Percentiles rank a stretch among this genome's conserved stretches.
Evolutionary conservation across 2,113 vertebrate species (phyloP).

Genomic region (Pseudorasbora parva): DNA sequence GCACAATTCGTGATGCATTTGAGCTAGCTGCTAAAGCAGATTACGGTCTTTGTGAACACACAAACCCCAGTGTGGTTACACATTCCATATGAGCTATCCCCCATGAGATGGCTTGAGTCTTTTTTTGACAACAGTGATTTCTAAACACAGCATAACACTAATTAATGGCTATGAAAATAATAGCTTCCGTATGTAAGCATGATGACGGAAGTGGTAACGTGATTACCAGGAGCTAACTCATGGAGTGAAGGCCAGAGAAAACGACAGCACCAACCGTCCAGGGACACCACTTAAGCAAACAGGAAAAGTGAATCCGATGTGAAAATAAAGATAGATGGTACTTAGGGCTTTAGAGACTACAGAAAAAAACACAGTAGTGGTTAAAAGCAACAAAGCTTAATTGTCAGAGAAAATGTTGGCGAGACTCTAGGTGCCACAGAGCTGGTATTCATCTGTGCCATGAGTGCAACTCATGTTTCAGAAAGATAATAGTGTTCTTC

Average conservation of each 20-base stretch:
- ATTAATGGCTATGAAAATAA: slow-evolving; percentile 62
- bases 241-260: slow-evolving; percentile 58
- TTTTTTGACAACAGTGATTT: neutral
- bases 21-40: neutral
- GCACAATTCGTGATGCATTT: neutral
- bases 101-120: neutral
- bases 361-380: slow-evolving; percentile 1
- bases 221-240: slow-evolving; percentile 67
- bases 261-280: slow-evolving; percentile 46
- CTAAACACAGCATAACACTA: slow-evolving; percentile 37
- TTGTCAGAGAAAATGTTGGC: slow-evolving; percentile 5
- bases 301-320: slow-evolving; percentile 16
- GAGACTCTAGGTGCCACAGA: neutral
- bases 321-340: slow-evolving; percentile 25
- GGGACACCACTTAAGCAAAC: slow-evolving; percentile 45
- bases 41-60: neutral
- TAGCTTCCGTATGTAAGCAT: slow-evolving; percentile 64
- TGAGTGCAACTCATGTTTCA: neutral
- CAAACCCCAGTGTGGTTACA: neutral
- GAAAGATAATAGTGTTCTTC: neutral
- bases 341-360: neutral
- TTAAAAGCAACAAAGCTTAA: slow-evolving; percentile 16
- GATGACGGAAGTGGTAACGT: slow-evolving; percentile 64
- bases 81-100: slow-evolving; percentile 6
- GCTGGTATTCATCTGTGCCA: neutral